Evolutionary conservation across 2,113 vertebrate species (phyloP).

Genomic region (Tiliqua scincoides): DNA sequence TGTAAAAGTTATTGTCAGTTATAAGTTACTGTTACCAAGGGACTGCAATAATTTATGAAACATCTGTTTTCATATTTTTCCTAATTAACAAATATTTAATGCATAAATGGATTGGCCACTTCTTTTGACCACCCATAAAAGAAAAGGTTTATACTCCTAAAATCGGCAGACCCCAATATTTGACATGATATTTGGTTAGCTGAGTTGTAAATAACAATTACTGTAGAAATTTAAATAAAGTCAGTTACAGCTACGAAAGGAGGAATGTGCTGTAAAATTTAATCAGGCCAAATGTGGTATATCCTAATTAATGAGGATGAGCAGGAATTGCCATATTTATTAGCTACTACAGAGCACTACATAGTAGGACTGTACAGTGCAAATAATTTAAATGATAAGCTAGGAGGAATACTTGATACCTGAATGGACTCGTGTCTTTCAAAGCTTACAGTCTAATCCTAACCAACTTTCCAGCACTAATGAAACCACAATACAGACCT

Average conservation of each 20-base stretch:
- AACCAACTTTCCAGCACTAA: too few species aligned
- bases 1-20: constrained; percentile 81
- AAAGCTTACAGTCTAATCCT: too few species aligned
- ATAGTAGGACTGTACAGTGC: not conserved
- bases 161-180: constrained; percentile 57
- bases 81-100: constrained; percentile 84
- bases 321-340: not conserved
- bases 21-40: constrained; percentile 78
- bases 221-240: constrained; percentile 19
- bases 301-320: not conserved
- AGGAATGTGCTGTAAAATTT: not conserved
- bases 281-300: not conserved
- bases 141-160: not conserved
- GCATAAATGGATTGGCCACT: constrained; percentile 75
- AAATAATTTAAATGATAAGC: not conserved
- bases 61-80: constrained; percentile 84
- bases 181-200: constrained; percentile 35
- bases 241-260: not conserved
- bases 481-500: too few species aligned
- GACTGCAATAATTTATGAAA: constrained; percentile 84
- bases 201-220: constrained; percentile 51
- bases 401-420: not conserved
- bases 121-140: constrained; percentile 57
- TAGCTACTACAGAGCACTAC: not conserved
- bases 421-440: not conserved